Evolutionary conservation across 2,888 invertebrate genomes (phyloP).

Genomic region (Cordilura impudica): DNA sequence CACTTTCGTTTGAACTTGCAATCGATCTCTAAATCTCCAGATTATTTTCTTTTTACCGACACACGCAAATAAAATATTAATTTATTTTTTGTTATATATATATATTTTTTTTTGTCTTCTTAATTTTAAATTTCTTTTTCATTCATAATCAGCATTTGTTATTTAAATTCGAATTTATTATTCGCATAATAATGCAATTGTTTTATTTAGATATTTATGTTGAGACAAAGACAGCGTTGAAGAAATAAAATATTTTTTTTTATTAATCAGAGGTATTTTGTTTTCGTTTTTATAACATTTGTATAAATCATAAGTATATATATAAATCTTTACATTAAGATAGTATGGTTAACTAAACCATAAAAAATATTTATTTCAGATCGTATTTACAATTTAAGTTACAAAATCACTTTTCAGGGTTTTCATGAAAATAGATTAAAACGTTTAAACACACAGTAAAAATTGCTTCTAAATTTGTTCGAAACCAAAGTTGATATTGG

Average conservation of each 20-base stretch:
- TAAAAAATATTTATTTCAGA: too few relatives aligned
- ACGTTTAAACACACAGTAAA: too few relatives aligned
- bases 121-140: constrained; percentile 1
- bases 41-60: neutral
- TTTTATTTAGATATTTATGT: neutral
- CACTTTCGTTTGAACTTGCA: constrained; percentile 56
- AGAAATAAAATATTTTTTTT: neutral
- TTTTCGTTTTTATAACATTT: neutral
- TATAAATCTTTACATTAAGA: neutral
- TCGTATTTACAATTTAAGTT: too few relatives aligned
- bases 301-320: neutral
- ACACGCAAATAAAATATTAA: neutral
- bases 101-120: constrained; percentile 3
- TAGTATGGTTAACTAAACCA: too few relatives aligned
- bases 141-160: constrained; percentile 27
- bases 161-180: constrained; percentile 14
- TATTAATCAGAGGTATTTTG: neutral
- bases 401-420: too few relatives aligned
- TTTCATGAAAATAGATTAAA: too few relatives aligned
- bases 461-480: too few relatives aligned
- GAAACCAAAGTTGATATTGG: too few relatives aligned
- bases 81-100: neutral
- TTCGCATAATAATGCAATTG: constrained; percentile 14
- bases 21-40: neutral
- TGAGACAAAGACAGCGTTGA: neutral